Base-by-base conservation (phyloP, 2,113 vertebrate species). In the Octodon degus region DNA sequence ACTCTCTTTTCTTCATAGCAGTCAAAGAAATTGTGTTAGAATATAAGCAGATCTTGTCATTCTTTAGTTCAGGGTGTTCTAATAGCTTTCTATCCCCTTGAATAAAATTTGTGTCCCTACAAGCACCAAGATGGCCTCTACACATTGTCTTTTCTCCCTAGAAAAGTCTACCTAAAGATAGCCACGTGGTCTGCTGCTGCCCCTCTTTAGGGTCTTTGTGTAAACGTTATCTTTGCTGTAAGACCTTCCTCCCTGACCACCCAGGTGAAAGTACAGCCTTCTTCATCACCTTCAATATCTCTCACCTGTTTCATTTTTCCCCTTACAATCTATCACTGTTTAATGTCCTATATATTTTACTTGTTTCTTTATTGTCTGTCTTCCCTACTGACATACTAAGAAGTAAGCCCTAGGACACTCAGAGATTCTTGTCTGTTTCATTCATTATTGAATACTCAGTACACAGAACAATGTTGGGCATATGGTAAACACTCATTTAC, bases 351-450 rank as follows among this genome's bases (percentile, higher is more conserved):
- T 16, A 20, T 89, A 68, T 84, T 95, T 92, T 87, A 14, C 24
- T 92, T 81, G 37, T 20, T 82, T 94, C 24, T 87, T 88, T 76
- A 67, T 80, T 74, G 22, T 77, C 37, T 37, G 77, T 47, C 13
- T 1, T 67, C 19, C n/a, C 53, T 19, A 24, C 5, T 63, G 34
- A 63, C 27, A 84, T 2, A 82, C n/a, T 43, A 8, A 85, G 34
- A 85, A 89, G 32, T 14, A 62, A 92, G 50, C 40, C 95, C 27
- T 34, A 86, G 32, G 47, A 95, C 10, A 90, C 27, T 83, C 53
- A 86, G 65, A 16, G 30, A 72, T 84, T 89, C 89, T 90, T 58
- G 25, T 50, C 65, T 94, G 4, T 83, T 89, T 93, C 87, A 50
- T 86, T 94, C 34, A 60, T 91, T 58, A 62, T 8, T 94, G 32